phyloP scores from a whole-genome alignment of 2,797 vertebrate species.

The Sebastes baramenuke region DNA sequence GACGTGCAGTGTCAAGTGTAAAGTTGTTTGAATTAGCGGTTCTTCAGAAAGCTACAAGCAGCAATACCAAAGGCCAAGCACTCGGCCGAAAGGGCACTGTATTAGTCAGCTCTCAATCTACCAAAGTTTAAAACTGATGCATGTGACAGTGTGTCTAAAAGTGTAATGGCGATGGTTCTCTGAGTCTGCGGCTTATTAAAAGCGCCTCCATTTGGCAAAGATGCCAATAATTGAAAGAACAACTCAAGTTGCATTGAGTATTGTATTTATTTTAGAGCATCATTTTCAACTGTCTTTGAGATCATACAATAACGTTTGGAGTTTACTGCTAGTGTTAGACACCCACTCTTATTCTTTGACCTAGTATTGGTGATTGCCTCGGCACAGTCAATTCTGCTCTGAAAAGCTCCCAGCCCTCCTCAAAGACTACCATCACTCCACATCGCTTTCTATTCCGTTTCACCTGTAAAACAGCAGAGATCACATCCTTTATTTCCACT shows the following conservation, averaged over 20 bases:
- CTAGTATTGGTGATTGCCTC: conserved; percentile 8
- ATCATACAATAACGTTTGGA: not conserved
- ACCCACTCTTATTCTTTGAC: conserved; percentile 16
- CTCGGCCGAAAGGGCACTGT: not conserved
- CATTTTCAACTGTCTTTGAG: conserved; percentile 6
- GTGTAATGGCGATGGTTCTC: not conserved
- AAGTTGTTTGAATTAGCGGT: not conserved
- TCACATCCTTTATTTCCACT: conserved; percentile 50
- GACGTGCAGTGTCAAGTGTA: not conserved
- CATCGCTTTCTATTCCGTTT: conserved; percentile 32
- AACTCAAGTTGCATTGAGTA: not conserved
- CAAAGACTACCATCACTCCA: conserved; percentile 1
- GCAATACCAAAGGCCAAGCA: not conserved
- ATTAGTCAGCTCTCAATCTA: not conserved
- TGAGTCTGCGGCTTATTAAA: not conserved
- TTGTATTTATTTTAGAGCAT: not conserved
- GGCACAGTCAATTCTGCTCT: conserved; percentile 22
- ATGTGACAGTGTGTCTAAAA: not conserved
- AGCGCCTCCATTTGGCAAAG: not conserved
- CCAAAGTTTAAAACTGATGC: not conserved
- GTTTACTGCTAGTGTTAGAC: conserved; percentile 19
- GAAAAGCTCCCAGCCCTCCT: conserved; percentile 24
- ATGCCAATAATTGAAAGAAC: not conserved
- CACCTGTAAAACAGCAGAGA: conserved; percentile 45
- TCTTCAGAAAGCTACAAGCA: not conserved